Base-by-base conservation (phyloP, 1,140 invertebrate species). In the Rhyzopertha dominica region DNA sequence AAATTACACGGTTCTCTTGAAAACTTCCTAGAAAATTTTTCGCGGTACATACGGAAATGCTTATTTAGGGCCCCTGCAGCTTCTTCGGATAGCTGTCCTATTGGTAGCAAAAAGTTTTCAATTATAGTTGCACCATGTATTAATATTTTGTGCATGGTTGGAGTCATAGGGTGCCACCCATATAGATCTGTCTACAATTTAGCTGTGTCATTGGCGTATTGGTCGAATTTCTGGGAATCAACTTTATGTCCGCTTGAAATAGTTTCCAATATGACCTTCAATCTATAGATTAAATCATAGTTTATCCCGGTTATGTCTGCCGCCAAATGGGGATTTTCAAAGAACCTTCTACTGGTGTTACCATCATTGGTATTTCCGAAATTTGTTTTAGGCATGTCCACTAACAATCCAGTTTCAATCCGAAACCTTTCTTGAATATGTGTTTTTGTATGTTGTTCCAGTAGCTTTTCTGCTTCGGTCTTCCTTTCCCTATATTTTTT, bases 281-380 rank as follows among this genome's bases (percentile, higher is more conserved):
- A 38, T 13, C 42, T 10, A 4, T 39, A 7, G 9, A 49, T 49
- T 14, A 49, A 29, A 12, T 57, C 24, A 28, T 42, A 12, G 46
- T 62, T 47, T 3, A 65, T 40, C 10, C 34, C 24, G 0, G 42
- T 45, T 16, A 45, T 49, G 24, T 28, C 26, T 18, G 40, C 31
- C 13, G 40, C 34, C 13, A 49, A 5, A 23, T 1, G 7, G 1
- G 38, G 14, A 16, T 43, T 47, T 29, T 19, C 5, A 23, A 47
- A 47, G 34, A 47, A 47, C 29, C 39, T 9, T 12, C 45, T 12
- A 16, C 38, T 23, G 9, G 26, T 47, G 14, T 47, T 47, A 1
- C 61, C 61, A 37, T 66, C 58, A 52, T 70, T 70, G 1, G 51
- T 60, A 14, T 54, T 63, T 1, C 60, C 66, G 42, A 52, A 63